Conservation (phyloP, 2,797 vertebrate genomes). For the Scolopax bukidnonensis region DNA sequence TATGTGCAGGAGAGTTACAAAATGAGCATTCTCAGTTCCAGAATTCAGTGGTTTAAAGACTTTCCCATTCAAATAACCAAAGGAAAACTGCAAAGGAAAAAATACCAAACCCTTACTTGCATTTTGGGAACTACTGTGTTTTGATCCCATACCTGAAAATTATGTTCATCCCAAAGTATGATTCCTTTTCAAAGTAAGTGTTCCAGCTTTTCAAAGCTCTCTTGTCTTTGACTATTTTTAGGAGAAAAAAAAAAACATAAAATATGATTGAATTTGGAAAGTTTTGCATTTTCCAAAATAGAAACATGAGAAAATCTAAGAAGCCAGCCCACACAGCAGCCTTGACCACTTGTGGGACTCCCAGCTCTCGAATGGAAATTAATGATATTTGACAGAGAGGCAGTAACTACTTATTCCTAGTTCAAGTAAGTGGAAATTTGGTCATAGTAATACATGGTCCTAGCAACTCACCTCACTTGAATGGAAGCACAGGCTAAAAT, state of each 20-base stretch:
- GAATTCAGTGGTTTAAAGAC: not conserved
- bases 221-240: not conserved
- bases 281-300: not conserved
- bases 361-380: not conserved
- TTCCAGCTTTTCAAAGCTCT: not conserved
- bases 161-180: not conserved
- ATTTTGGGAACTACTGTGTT: not conserved
- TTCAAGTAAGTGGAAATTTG: not conserved
- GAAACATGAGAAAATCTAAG: not conserved
- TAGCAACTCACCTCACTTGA: rapidly evolving
- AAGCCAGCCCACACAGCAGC: not conserved
- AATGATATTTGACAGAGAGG: not conserved
- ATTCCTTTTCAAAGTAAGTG: not conserved
- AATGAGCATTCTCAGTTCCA: not conserved
- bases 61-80: not conserved
- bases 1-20: not conserved
- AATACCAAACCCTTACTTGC: not conserved
- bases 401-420: not conserved
- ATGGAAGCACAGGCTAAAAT: not conserved
- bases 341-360: not conserved
- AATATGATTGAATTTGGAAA: not conserved
- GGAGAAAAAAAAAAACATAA: not conserved
- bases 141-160: not conserved
- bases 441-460: not conserved
- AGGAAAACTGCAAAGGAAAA: not conserved